phyloP scores from a whole-genome alignment of 2,797 vertebrate genomes.

The Lepilemur septentrionalis region DNA sequence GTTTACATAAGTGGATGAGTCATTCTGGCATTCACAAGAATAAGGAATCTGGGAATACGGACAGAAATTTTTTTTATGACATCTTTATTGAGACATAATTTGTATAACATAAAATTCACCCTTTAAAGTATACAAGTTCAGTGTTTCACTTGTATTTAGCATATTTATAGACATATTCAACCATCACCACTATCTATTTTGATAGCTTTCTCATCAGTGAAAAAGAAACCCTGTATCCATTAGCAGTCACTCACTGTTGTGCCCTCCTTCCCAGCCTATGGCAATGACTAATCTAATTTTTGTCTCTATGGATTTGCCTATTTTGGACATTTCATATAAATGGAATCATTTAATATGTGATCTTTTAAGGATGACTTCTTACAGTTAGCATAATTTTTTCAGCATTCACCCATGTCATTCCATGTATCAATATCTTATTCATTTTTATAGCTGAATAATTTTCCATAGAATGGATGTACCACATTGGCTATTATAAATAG shows the following conservation, averaged over 20 bases:
- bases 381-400: background rate
- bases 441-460: background rate
- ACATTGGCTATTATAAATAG: background rate
- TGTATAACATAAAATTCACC: background rate
- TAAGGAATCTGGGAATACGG: background rate
- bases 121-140: background rate
- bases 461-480: background rate
- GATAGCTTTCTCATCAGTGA: background rate
- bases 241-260: background rate
- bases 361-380: background rate
- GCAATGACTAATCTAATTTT: background rate
- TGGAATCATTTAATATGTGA: background rate
- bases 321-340: background rate
- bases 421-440: background rate
- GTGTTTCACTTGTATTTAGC: background rate
- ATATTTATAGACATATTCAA: background rate
- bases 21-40: background rate
- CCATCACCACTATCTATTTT: background rate
- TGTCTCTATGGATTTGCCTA: background rate
- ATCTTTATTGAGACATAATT: background rate
- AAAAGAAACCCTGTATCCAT: background rate
- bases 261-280: background rate
- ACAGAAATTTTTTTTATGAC: background rate
- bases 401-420: background rate
- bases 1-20: background rate